Base-by-base conservation (phyloP, 1,140 invertebrate species). In the Cotesia glomerata region DNA sequence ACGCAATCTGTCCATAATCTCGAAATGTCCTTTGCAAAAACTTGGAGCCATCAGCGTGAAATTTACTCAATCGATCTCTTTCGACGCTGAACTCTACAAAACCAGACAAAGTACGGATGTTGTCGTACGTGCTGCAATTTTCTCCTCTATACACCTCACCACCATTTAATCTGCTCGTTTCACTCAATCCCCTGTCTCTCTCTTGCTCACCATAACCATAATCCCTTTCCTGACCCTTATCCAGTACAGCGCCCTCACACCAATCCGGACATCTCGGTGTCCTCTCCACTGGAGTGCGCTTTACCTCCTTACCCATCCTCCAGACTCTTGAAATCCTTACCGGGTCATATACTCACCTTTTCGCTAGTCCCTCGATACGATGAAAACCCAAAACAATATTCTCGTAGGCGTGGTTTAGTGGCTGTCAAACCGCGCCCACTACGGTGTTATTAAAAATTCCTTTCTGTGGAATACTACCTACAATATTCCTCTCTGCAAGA, bases 51-150 rank as follows among this genome's bases (percentile, higher is more conserved):
- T 81, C 78, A 74, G 74, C 69, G 72, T 71, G 16, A 45, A 26
- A 75, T 78, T 77, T 73, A 76, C 74, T 78, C 81, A 82, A 85
- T 84, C 82, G 81, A 84, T 84, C 83, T 84, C 83, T 85, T 84
- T 84, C 83, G 78, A 77, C 82, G 79, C 81, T 78, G 26, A 45
- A 26, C 39, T 45, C 39, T 7, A 5, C 39, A 45, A 3, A 45
- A 45, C 39, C 39, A 45, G 11, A 5, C 61, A 74, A 73, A 64
- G 63, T 56, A 59, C 67, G 66, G 66, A 74, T 74, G 72, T 74
- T 74, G 72, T 74, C 66, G 72, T 74, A 74, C 67, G 67, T 74
- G 72, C 69, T 62, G 54, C 45, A 51, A 36, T 52, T 49, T 52
- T 34, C 71, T 65, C 36, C 39, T 54, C 8, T 9, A 45, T 32